Base-by-base conservation (phyloP, 1,140 invertebrate species). In the Pachypeltis micranthus region DNA sequence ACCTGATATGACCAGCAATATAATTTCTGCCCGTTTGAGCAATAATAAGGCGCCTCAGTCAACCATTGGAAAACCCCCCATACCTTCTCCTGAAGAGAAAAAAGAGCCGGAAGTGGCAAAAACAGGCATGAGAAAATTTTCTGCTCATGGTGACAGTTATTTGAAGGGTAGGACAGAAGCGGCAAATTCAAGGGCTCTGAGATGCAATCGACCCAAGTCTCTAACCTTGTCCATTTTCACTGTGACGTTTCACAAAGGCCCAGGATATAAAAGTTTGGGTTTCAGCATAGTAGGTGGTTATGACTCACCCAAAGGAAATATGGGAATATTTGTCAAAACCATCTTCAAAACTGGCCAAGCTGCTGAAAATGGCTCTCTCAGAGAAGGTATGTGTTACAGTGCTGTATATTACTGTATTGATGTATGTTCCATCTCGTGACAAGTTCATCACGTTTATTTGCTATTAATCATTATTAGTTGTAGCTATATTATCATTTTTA, bases 211-310 rank as follows among this genome's bases (percentile, higher is more conserved):
- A 70, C 85, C 85, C 0, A 76, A 82, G 59, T 86, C 79, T 1
- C 78, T 82, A 0, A 76, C 83, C 2, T 81, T 84, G 23, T 83
- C 83, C 0, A 86, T 87, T 65, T 79, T 85, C 67, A 87, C 84
- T 0, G 84, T 91, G 0, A 82, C 86, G 0, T 88, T 92, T 68
- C 81, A 89, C 68, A 93, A 93, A 72, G 90, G 90, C 2, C 80
- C 82, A 1, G 87, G 87, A 2, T 87, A 87, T 68, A 92, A 91
- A 72, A 89, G 88, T 0, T 76, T 96, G 24, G 92, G 92, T 4
- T 95, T 95, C 71, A 93, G 88, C 55, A 92, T 96, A 66, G 92
- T 95, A 0, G 93, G 92, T 7, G 92, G 92, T 29, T 80, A 82
- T 59, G 91, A 96, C 73, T 92, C 90, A 23, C 88, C 91, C 0